Conservation (phyloP, 2,797 vertebrate genomes). For the Gymnoscopelus microlampas region DNA sequence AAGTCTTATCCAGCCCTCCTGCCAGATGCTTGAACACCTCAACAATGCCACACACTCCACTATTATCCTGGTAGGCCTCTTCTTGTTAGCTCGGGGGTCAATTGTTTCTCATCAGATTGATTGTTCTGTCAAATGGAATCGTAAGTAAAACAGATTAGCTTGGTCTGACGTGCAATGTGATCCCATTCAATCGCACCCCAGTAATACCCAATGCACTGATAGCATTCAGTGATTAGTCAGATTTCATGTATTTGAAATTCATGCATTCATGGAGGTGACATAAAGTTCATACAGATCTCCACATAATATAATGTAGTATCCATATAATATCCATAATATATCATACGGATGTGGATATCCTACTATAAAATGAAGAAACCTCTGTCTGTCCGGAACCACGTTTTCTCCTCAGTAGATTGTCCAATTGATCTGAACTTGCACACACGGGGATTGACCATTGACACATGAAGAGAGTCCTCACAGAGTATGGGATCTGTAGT, state of each 20-base stretch:
- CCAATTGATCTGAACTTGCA: too few species aligned
- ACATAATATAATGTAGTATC: too few species aligned
- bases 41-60: background rate
- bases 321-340: too few species aligned
- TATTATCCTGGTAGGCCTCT: background rate
- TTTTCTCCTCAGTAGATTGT: too few species aligned
- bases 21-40: background rate
- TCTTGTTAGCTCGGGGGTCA: constrained; percentile 5
- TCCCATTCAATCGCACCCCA: constrained; percentile 1
- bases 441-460: too few species aligned
- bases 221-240: constrained; percentile 5
- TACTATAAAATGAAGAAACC: too few species aligned
- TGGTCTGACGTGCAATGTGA: constrained; percentile 16
- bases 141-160: constrained; percentile 27
- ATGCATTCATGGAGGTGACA: background rate
- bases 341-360: too few species aligned
- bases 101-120: constrained; percentile 30
- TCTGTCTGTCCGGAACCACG: too few species aligned
- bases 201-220: constrained; percentile 12
- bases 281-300: background rate
- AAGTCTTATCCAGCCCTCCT: background rate
- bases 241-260: too few species aligned
- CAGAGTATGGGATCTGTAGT: too few species aligned
- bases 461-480: too few species aligned
- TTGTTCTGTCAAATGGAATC: constrained; percentile 35